Evolutionary conservation across 2,797 vertebrate genomes (phyloP), one percentile per base, ranked within the genome.

Genomic region (Hybognathus amarus): DNA sequence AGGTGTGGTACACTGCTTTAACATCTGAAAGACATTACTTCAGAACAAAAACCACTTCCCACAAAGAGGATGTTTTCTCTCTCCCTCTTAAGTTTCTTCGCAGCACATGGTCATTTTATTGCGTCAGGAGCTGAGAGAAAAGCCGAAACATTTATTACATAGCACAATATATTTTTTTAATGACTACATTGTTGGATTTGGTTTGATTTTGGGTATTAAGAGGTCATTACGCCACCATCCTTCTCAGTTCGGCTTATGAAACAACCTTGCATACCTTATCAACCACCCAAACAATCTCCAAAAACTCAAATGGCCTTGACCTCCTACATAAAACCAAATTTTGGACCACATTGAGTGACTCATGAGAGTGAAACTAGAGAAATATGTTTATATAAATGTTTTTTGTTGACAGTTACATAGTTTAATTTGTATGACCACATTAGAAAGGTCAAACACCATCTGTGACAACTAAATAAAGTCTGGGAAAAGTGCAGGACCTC

Each of bases 1-100:
- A 84, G 87, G 85, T 86, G 85, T 77, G 87, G 85, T 40, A 30
- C 15, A 45, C 75, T 38, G 54, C 68, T 73, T 82, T 80, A 88
- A 85, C 81, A 85, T 84, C 70, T 85, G 75, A 86, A 84, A 89
- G 87, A 89, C 87, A 88, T 89, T 86, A 90, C 89, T 75, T 89
- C 86, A 88, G 84, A 77, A 63, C 73, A 80, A 78, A 87, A 85
- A 84, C 63, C 27, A 82, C 56, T 81, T 64, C 80, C 83, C 80
- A 73, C 70, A 79, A 82, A 85, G 74, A 83, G 85, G 87, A 88
- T 85, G 82, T 85, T 80, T 84, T 86, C 69, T 79, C 76, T 84
- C 75, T 61, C 38, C 13, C 18, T 12, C 56, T 78, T 85, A 80
- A 79, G 67, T 83, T 83, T 82, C 68, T 86, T 83, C 80, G 80